Evolutionary conservation across 2,113 vertebrate species (phyloP).

Genomic region (Heteronetta atricapilla): DNA sequence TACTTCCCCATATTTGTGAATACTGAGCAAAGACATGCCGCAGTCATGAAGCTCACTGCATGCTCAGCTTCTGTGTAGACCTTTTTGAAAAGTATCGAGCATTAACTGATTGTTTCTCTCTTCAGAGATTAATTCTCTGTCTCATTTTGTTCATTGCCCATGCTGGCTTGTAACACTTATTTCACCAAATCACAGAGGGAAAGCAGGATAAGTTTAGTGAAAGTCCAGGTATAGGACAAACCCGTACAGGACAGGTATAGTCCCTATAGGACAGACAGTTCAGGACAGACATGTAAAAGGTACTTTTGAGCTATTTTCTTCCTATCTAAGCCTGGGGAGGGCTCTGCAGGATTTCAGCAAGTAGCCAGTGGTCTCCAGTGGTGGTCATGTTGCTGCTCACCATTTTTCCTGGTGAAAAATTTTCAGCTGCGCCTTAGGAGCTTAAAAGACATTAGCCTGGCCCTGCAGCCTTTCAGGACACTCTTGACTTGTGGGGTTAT

Average conservation of each 20-base stretch:
- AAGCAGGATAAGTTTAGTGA: neutral
- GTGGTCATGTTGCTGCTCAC: neutral
- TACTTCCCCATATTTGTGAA: conserved; percentile 42
- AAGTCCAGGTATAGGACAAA: no score
- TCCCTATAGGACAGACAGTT: neutral
- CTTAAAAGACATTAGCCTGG: neutral
- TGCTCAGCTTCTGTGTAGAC: conserved; percentile 3
- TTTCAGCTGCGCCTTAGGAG: neutral
- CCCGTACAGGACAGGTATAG: no score
- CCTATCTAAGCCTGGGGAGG: neutral
- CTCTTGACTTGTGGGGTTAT: neutral
- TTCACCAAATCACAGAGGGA: neutral
- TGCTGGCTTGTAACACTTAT: neutral
- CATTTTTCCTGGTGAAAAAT: neutral
- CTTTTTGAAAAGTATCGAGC: neutral
- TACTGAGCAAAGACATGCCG: conserved; percentile 7
- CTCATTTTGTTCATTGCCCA: neutral
- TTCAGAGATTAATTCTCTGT: neutral
- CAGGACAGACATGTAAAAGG: neutral
- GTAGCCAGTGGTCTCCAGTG: neutral
- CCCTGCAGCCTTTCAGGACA: neutral
- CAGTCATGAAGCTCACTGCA: neutral
- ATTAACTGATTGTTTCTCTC: conserved; percentile 14
- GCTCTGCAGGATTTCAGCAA: neutral
- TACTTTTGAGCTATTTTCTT: neutral